Evolutionary conservation across 1,140 invertebrate genomes (phyloP).

Genomic region (Drosophila micromelanica): DNA sequence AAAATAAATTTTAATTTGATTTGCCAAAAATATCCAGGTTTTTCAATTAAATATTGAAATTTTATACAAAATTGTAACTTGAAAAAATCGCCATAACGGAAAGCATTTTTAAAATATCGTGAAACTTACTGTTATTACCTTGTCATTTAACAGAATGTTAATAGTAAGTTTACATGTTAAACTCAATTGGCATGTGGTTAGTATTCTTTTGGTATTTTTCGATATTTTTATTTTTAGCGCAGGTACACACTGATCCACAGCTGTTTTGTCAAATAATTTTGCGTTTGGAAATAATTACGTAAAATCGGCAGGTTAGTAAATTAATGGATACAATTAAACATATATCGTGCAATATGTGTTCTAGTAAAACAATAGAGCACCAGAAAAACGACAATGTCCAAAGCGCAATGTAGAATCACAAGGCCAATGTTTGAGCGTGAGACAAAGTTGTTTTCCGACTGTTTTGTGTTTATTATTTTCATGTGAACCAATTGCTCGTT

Average conservation of each 20-base stretch:
- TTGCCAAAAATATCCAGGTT: slow-evolving; percentile 11
- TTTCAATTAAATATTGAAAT: neutral
- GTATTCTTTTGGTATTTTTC: slow-evolving; percentile 8
- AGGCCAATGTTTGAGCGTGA: neutral
- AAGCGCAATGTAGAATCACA: neutral
- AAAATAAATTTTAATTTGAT: slow-evolving; percentile 62
- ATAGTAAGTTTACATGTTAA: no score
- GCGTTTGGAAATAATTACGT: slow-evolving; percentile 67
- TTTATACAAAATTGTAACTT: no score
- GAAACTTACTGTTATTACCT: neutral
- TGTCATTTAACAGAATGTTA: neutral
- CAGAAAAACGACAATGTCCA: neutral
- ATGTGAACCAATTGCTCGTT: neutral
- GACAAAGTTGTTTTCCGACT: neutral
- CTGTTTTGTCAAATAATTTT: slow-evolving; percentile 53
- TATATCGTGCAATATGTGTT: neutral
- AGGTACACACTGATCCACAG: slow-evolving; percentile 48
- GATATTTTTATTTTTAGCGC: neutral
- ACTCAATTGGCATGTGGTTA: no score
- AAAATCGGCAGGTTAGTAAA: slow-evolving; percentile 79
- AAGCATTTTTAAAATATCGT: no score
- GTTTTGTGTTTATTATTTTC: slow-evolving; percentile 26
- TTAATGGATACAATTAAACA: slow-evolving; percentile 30
- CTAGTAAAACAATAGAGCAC: neutral
- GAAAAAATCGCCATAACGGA: no score